Base-by-base conservation (phyloP, 2,797 vertebrate genomes). In the Lacerta agilis region DNA sequence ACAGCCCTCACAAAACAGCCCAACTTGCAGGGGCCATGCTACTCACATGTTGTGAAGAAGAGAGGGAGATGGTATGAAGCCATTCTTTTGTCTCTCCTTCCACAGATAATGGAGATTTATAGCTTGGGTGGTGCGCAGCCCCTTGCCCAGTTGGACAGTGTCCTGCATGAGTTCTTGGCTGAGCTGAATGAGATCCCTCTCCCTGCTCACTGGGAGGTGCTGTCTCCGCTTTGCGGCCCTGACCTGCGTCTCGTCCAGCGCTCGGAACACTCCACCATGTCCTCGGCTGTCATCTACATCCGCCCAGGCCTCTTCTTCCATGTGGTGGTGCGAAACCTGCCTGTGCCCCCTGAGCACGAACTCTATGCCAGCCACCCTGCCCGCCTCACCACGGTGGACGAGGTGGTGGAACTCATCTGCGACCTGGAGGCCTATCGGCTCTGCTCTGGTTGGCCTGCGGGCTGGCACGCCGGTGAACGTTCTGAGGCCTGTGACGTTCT, bases 61-160 rank as follows among this genome's bases (percentile, higher is more conserved):
- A 27, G 67, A 75, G 8, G 17, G 41, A 18, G 58, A 64, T 7
- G 20, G 67, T 7, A 23, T 58, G 82, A 58, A 58, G 29, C 4
- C 27, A 2, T 33, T 13, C 29, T 33, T 67, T n/a, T 8, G 6
- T 67, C 43, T 75, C 23, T n/a, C 80, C 41, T 84, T 91, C 89
- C 36, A 61, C 91, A 97, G 96, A 97, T 97, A 91, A 97, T 94
- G 82, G 95, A 97, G 94, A 95, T 97, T 90, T 96, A 94, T 91
- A 97, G 96, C 92, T 92, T 97, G 94, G 96, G 95, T 83, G 66
- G 86, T 1, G 55, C 82, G 64, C 83, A 45, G 5, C 66, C 64
- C 3, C 82, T 79, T 17, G 36, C 45, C 41, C 79, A 86, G 10
- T 36, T 93, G 79, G 92, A 93, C 49, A 64, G 27, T 0, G 90